Evolutionary conservation across 2,797 vertebrate species (phyloP), one percentile per base, ranked within the genome.

Genomic region (Falco naumanni): DNA sequence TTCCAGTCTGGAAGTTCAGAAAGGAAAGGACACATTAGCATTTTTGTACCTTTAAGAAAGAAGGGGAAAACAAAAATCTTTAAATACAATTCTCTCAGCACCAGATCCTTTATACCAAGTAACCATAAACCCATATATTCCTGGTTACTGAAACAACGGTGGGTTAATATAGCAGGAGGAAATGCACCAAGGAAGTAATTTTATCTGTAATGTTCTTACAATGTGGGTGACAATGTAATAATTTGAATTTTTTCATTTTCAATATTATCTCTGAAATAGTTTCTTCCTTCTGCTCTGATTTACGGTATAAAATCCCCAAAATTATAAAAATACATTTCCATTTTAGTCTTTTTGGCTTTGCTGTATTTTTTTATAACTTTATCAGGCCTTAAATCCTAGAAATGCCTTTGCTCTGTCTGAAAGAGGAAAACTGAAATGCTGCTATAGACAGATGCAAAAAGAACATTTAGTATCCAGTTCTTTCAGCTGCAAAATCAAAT

Each of bases 401-500:
- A 65, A 57, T 80, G 59, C 16, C 45, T 53, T 34, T 74, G 47
- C 33, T 53, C 57, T 74, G 13, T 24, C n/a, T 61, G 41, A 53
- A 77, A 85, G 54, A 76, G 76, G 51, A 45, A 78, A 84, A 82
- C 9, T 41, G 16, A 60, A 88, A 65, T 0, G 1, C 31, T 77
- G 26, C 69, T 59, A 74, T 0, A 4, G 26, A 71, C 33, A 21
- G 39, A 69, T 10, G 33, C 4, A 6, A 12, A 68, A 91, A 66
- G 47, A 59, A 31, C 18, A 33, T 61, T 70, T 16, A 45, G 13
- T 13, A 51, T 87, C 82, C n/a, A 70, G 1, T 31, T 63, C 70
- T 91, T 77, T 79, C 22, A 74, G 75, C 80, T 84, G 51, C 60
- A 91, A 90, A 93, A 91, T 81, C 57, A 72, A 86, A 77, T 9